Conservation (phyloP, 2,797 vertebrate species). For the Tadarida brasiliensis region DNA sequence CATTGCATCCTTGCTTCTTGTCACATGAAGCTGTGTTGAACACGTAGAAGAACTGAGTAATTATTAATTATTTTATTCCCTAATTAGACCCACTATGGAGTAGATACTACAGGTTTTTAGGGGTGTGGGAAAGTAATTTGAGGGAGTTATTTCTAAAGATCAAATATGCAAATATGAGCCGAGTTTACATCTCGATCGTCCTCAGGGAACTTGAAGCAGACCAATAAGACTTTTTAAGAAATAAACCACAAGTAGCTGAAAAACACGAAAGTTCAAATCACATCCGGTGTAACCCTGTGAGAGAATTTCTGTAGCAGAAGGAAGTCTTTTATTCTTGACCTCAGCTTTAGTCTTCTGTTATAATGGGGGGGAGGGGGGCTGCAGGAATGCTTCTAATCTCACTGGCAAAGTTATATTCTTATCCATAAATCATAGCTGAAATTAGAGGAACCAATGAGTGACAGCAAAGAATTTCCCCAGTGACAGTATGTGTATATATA, state of each 20-base stretch:
- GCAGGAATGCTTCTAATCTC: slow-evolving; percentile 17
- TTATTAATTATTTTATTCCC: neutral
- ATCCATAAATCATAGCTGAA: slow-evolving; percentile 32
- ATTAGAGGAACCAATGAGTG: neutral
- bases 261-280: slow-evolving; percentile 75
- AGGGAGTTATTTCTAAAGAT: neutral
- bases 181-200: neutral
- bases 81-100: neutral
- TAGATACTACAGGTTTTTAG: neutral
- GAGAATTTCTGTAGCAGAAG: slow-evolving; percentile 67
- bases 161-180: slow-evolving; percentile 7
- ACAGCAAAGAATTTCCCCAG: neutral
- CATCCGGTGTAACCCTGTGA: slow-evolving; percentile 68
- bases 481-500: neutral
- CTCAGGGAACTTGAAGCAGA: slow-evolving; percentile 34
- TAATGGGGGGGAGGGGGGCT: neutral
- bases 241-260: slow-evolving; percentile 74
- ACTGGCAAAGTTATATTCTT: neutral
- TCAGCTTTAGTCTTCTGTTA: slow-evolving; percentile 43
- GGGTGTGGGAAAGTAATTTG: neutral
- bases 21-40: neutral
- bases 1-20: neutral
- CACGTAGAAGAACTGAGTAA: neutral
- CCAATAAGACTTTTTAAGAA: slow-evolving; percentile 74
- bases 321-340: slow-evolving; percentile 67